phyloP scores from a whole-genome alignment of 2,113 vertebrate species.

The Cephalopterus ornatus region DNA sequence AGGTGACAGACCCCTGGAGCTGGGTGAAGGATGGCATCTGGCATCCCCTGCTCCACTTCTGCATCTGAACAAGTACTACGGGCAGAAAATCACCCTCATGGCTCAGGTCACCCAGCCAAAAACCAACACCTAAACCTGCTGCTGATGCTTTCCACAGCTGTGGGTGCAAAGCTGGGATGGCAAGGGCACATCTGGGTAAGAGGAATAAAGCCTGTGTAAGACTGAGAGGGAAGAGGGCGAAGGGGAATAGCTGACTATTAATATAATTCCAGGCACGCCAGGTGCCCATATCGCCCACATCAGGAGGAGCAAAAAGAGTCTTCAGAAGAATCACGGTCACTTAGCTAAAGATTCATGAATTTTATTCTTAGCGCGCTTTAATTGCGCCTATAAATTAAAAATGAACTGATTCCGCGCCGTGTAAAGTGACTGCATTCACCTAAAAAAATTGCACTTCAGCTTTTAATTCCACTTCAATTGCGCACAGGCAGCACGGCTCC shows the following conservation, averaged over 20 bases:
- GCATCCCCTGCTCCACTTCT: background rate
- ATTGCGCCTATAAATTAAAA: conserved; percentile 76
- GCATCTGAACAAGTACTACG: background rate
- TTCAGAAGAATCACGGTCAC: background rate
- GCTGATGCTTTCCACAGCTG: fast-evolving
- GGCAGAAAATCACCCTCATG: background rate
- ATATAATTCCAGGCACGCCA: conserved; percentile 12
- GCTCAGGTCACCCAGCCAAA: background rate
- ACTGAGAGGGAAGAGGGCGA: background rate
- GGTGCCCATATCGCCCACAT: background rate
- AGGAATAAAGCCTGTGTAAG: background rate
- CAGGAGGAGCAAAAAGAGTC: conserved; percentile 11
- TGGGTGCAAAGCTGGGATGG: background rate
- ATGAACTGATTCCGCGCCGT: conserved; percentile 42
- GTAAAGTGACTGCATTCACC: conserved; percentile 56
- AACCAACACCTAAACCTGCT: background rate
- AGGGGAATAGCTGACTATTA: background rate
- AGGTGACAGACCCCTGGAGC: background rate
- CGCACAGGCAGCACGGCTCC: background rate
- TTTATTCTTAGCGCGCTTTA: conserved; percentile 49
- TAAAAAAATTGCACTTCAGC: conserved; percentile 42
- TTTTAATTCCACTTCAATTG: conserved; percentile 60
- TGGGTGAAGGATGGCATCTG: background rate
- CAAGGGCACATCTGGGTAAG: background rate
- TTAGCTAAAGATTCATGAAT: conserved; percentile 44